Evolutionary conservation across 2,113 vertebrate species (phyloP), one percentile per base, ranked within the genome.

Genomic region (Galeopterus variegatus): DNA sequence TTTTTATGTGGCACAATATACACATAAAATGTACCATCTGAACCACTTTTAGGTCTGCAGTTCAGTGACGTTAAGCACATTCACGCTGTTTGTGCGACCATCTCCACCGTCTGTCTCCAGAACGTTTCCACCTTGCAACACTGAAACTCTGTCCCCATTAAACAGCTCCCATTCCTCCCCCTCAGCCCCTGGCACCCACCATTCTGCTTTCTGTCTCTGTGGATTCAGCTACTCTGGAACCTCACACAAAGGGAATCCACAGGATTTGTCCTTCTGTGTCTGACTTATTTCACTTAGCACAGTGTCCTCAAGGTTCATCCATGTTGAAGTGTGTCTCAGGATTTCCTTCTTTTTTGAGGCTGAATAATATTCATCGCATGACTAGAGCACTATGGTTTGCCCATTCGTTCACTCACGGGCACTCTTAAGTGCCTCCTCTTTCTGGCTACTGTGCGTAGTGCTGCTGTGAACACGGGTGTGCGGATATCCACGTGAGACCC

Each of bases 241-340:
- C 5, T 7, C 14, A 0, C 0, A 19, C 1, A 12, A 21, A 48
- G 3, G 10, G 26, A 3, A 1, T 18, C 14, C 0, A 0, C 2
- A 1, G 18, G 0, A 2, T 45, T 6, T 52, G 62, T 6, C 31
- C 23, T 10, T 28, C 3, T 13, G 64, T 19, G n/a, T 23, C 26
- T n/a, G 62, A 6, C 41, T 36, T 8, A 14, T 8, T 3, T 24
- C 41, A 8, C 52, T 80, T 2, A 14, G 21, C 3, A 0, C 2
- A 0, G 0, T 2, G 26, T 52, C 54, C 13, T 19, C 4, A 11
- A 0, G 82, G 10, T 18, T 4, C 6, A 2, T 26, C 54, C 3
- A 0, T 5, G 6, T 3, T 5, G 15, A 0, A 1, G 13, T 5
- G 6, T 9, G 17, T 2, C 18, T 36, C 41, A 33, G 67, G 12